Conservation (phyloP, 2,113 vertebrate species). For the Chaetura pelagica region DNA sequence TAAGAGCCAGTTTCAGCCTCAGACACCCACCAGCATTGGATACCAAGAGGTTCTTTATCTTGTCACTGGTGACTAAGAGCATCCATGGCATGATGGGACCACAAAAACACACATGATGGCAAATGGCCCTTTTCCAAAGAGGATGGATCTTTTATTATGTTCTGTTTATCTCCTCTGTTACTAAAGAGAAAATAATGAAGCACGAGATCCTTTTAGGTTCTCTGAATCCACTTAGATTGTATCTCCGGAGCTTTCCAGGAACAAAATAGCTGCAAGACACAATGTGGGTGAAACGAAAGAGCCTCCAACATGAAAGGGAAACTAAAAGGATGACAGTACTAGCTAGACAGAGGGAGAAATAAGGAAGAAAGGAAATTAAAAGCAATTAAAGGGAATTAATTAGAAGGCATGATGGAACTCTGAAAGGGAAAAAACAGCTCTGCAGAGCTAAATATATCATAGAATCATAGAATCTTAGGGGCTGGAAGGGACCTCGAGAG, state of each 20-base stretch:
- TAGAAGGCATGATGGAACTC: slow-evolving; percentile 58
- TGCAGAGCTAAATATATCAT: slow-evolving; percentile 63
- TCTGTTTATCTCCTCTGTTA: slow-evolving; percentile 14
- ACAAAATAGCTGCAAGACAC: slow-evolving; percentile 68
- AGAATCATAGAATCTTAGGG: no score
- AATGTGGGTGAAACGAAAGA: slow-evolving; percentile 37
- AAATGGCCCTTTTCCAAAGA: slow-evolving; percentile 47
- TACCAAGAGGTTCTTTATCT: not conserved
- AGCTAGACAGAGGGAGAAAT: slow-evolving; percentile 51
- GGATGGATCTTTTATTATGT: not conserved
- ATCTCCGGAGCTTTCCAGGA: slow-evolving; percentile 62
- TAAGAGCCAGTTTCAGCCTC: not conserved
- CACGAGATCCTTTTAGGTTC: slow-evolving; percentile 49
- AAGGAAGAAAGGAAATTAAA: slow-evolving; percentile 64
- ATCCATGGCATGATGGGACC: not conserved
- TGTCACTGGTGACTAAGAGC: slow-evolving; percentile 20
- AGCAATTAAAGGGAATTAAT: slow-evolving; percentile 71
- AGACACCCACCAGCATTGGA: slow-evolving; percentile 1
- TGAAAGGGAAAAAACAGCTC: slow-evolving; percentile 61
- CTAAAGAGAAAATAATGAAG: slow-evolving; percentile 29
- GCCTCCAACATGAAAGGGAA: slow-evolving; percentile 67
- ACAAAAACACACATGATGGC: slow-evolving; percentile 12
- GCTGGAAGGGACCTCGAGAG: no score
- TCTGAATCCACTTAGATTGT: slow-evolving; percentile 60
- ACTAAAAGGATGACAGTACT: slow-evolving; percentile 51